Evolutionary conservation across 2,113 vertebrate species (phyloP), one percentile per base, ranked within the genome.

Genomic region (Cyprinus carpio): DNA sequence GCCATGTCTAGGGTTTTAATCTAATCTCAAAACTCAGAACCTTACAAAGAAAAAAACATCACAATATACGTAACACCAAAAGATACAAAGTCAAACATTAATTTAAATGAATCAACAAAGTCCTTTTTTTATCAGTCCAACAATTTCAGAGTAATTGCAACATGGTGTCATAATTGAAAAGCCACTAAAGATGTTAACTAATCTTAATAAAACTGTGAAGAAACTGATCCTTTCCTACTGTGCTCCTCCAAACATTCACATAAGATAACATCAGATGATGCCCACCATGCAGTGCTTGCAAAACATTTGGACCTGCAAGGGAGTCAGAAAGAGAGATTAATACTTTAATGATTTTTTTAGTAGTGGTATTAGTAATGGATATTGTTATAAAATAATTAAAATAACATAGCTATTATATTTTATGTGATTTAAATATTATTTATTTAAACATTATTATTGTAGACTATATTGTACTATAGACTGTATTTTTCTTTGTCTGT

Each of bases 301-400:
- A 88, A 85, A 80, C 69, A 65, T 81, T 81, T 49, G 29, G 65
- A 86, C 62, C 87, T 88, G 64, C 29, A 64, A 23, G 56, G 27
- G 34, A 75, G 56, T 31, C 60, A 69, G 27, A 79, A 37, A 56
- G 43, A 77, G 37, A 27, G 69, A 43, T 43, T 16, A 25, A 12
- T 9, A 11, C 40, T 62, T 64, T 8, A 31, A 20, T 20, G 20
- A 2, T 37, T 27, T 56, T 49, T 49, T 4, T 46, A 13, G 46
- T 51, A 51, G 49, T 4, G 15, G 13, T 51, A 43, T 2, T 8
- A 13, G 3, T 15, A 51, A 25, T 67, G 29, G 65, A 20, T 69
- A 69, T 69, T 20, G 65, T 46, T 74, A 75, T 54, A 54, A 54
- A 54, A 75, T 75, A 49, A 27, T 75, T 75, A 27, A 75, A 75